phyloP scores from a whole-genome alignment of 2,797 vertebrate species.

The Anguilla megastoma region DNA sequence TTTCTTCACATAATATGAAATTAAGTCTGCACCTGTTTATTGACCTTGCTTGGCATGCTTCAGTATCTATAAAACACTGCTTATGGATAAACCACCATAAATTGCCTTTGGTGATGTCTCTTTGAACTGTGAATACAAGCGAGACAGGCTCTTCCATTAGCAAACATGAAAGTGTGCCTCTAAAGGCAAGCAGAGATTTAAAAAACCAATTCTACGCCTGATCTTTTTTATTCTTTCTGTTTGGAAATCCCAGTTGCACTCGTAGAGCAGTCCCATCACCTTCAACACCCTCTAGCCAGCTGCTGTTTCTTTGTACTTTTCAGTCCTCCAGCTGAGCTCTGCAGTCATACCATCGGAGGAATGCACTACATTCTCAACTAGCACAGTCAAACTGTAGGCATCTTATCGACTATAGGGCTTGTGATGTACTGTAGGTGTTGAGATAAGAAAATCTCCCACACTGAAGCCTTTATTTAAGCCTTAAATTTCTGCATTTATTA shows the following conservation, averaged over 20 bases:
- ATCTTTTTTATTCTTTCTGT: background rate
- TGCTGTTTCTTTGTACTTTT: background rate
- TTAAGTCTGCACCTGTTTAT: background rate
- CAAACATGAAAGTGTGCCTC: background rate
- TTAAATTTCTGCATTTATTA: background rate
- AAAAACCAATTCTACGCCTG: background rate
- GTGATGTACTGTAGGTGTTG: background rate
- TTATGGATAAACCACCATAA: background rate
- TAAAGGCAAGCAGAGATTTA: background rate
- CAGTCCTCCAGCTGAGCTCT: background rate
- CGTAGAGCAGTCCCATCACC: background rate
- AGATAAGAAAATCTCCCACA: background rate
- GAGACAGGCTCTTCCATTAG: background rate
- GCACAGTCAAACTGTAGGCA: background rate
- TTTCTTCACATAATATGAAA: background rate
- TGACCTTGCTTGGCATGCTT: background rate
- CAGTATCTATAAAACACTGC: background rate
- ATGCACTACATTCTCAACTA: background rate
- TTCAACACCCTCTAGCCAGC: background rate
- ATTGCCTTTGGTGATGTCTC: background rate
- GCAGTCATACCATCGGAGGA: background rate
- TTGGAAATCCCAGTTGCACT: background rate
- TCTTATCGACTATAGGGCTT: background rate
- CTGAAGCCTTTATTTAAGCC: background rate
- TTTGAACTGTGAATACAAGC: background rate